A percentile compares a stretch with the other conserved stretches of the same genome.
Conservation (phyloP, 2,888 invertebrate genomes). For the Andrena fulva region DNA sequence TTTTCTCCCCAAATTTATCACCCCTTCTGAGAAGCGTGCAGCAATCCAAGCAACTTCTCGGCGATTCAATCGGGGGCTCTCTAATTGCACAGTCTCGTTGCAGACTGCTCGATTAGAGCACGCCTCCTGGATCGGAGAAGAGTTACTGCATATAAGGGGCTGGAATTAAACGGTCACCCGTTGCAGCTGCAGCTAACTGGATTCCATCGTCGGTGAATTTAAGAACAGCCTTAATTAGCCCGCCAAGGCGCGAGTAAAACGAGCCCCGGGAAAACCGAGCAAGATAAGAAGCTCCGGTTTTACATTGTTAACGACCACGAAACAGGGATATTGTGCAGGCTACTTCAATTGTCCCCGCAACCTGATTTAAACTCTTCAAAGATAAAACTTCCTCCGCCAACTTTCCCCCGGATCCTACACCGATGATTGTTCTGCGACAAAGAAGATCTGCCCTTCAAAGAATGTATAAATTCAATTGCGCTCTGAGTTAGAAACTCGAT, state of each 20-base stretch:
- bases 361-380: background rate
- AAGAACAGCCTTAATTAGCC: constrained; percentile 37
- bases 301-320: constrained; percentile 4
- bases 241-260: constrained; percentile 7
- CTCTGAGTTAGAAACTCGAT: background rate
- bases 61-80: no score
- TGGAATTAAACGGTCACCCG: constrained; percentile 22
- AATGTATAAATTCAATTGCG: background rate
- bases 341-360: constrained; percentile 1
- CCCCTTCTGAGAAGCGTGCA: no score
- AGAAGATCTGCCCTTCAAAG: background rate
- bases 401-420: background rate
- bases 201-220: constrained; percentile 18
- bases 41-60: no score
- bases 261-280: constrained; percentile 22
- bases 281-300: background rate
- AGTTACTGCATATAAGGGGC: background rate
- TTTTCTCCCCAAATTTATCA: no score
- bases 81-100: no score
- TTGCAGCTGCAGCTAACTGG: constrained; percentile 18
- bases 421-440: background rate
- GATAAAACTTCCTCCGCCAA: background rate
- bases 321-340: background rate
- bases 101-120: background rate
- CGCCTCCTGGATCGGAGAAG: background rate